These are phyloP conservation scores for Marronus borbonicus DNA, from an alignment of 2,888 invertebrate genomes.

Conservation along the genomic window DNA sequence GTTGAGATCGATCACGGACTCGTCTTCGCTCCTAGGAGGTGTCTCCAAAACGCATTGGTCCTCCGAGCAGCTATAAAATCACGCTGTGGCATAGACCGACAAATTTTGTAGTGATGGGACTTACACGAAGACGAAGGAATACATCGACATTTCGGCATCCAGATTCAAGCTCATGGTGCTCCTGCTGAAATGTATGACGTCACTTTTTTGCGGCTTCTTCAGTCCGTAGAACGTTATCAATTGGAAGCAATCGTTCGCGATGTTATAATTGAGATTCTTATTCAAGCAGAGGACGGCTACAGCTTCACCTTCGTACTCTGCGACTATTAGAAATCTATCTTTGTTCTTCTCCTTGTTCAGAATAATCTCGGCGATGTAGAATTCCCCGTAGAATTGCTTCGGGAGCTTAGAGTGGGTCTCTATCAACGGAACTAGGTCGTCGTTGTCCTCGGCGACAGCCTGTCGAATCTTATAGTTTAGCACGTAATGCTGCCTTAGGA, in stretches of 20 bases:
- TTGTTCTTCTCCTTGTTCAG: conserved; percentile 59
- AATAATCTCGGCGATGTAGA: conserved; percentile 80
- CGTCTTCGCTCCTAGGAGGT: not conserved
- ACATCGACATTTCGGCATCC: not conserved
- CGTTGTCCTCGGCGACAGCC: conserved; percentile 84
- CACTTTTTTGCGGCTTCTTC: conserved; percentile 68
- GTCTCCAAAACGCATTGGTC: not conserved
- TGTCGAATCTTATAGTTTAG: conserved; percentile 71
- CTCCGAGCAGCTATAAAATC: not conserved
- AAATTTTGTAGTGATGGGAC: not conserved
- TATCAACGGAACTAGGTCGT: conserved; percentile 79
- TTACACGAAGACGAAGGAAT: conserved; percentile 25
- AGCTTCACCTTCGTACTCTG: conserved; percentile 71
- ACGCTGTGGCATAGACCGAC: not conserved
- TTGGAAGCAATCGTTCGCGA: conserved; percentile 76
- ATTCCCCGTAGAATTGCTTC: conserved; percentile 76
- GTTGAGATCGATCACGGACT: conserved; percentile 5
- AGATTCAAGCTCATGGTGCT: not conserved
- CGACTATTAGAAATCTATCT: conserved; percentile 76
- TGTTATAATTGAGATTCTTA: conserved; percentile 74
- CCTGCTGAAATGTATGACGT: not conserved
- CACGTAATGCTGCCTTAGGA: conserved; percentile 63
- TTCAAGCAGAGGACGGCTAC: conserved; percentile 77
- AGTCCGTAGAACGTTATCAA: conserved; percentile 75
- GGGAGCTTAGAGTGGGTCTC: conserved; percentile 72